Evolutionary conservation across 2,113 vertebrate genomes (phyloP).

Genomic region (Verasper variegatus): DNA sequence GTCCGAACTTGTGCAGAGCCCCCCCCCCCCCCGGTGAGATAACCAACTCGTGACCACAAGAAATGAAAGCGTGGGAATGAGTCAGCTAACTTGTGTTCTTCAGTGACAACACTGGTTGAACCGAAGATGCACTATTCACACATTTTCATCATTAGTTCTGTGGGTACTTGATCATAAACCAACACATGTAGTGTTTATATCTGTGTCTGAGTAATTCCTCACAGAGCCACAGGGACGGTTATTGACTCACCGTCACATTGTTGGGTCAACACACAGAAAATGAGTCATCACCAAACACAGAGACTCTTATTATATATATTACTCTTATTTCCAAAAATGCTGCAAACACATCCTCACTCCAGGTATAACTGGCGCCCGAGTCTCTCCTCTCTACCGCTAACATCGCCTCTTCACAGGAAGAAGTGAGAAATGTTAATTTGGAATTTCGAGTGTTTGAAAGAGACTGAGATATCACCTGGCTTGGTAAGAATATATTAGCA

Average conservation of each 20-base stretch:
- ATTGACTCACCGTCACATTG: neutral
- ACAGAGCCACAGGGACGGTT: neutral
- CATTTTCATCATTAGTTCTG: too few relatives aligned
- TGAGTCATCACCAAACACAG: neutral
- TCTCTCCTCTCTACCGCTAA: slow-evolving; percentile 5
- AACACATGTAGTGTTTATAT: neutral
- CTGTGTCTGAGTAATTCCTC: neutral
- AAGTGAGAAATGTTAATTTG: slow-evolving; percentile 57
- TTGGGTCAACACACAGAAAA: neutral
- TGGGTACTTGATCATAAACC: too few relatives aligned
- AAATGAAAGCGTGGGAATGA: too few relatives aligned
- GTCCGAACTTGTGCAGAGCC: too few relatives aligned
- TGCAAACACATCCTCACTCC: slow-evolving; percentile 13
- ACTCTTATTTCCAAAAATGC: slow-evolving; percentile 38
- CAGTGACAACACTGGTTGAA: too few relatives aligned
- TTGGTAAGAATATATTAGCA: slow-evolving; percentile 46
- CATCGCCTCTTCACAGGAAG: slow-evolving; percentile 45
- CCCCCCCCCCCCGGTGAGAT: too few relatives aligned
- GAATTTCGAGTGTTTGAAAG: slow-evolving; percentile 64
- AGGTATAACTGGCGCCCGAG: slow-evolving; percentile 26
- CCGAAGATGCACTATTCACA: too few relatives aligned
- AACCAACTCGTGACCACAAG: too few relatives aligned
- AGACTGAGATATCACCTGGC: slow-evolving; percentile 62
- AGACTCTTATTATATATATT: slow-evolving; percentile 8
- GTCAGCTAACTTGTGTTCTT: too few relatives aligned